Conservation (phyloP, 92 coral and sea anemone genomes). For the Palythoa grandiflora region DNA sequence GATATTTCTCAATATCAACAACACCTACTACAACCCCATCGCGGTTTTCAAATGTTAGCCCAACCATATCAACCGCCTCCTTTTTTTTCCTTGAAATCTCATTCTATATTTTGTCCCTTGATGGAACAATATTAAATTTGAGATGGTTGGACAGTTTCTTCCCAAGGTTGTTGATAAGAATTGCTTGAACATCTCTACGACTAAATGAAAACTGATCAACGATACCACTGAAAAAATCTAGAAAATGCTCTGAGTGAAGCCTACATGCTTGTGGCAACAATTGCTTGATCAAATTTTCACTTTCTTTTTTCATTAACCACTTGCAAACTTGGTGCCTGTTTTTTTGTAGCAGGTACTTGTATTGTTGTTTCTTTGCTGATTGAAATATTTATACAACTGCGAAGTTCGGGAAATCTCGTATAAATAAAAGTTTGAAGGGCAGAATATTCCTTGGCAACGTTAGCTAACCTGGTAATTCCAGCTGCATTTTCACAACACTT, state of each 20-base stretch:
- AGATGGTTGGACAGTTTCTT: neutral
- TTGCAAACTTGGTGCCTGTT: slow-evolving; percentile 25
- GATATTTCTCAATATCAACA: slow-evolving; percentile 17
- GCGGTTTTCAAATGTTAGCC: slow-evolving; percentile 11
- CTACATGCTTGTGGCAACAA: slow-evolving; percentile 4
- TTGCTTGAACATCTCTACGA: neutral
- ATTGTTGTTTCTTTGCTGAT: neutral
- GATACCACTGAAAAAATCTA: neutral
- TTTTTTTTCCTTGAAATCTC: neutral
- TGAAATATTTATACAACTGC: neutral
- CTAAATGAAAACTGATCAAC: neutral
- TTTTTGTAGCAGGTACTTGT: neutral
- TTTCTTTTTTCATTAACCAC: slow-evolving; percentile 22
- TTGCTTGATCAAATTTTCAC: slow-evolving; percentile 11
- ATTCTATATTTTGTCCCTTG: slow-evolving; percentile 24
- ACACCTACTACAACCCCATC: slow-evolving; percentile 29
- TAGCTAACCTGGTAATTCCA: neutral
- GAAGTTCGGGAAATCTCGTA: slow-evolving; percentile 6
- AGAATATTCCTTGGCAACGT: slow-evolving; percentile 1
- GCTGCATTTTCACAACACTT: slow-evolving; percentile 6
- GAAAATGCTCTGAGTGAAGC: neutral
- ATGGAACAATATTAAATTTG: slow-evolving; percentile 37
- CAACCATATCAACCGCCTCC: slow-evolving; percentile 22
- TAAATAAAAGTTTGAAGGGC: neutral
- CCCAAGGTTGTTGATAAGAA: neutral